Conservation (phyloP, 2,888 invertebrate species). For the Ryuthela nishihirai region DNA sequence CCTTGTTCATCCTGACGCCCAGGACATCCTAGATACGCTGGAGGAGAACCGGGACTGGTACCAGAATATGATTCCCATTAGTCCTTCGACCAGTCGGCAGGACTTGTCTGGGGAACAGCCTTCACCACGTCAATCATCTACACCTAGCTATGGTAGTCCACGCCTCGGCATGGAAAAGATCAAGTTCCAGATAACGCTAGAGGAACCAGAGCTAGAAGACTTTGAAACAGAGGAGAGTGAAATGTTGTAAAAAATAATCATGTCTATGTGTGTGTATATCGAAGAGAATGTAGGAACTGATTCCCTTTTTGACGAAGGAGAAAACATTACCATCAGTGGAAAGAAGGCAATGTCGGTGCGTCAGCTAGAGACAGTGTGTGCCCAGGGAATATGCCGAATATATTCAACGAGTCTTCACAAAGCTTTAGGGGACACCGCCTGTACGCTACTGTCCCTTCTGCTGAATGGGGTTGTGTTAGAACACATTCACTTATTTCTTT, state of each 20-base stretch:
- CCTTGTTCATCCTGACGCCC: constrained; percentile 97
- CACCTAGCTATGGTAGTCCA: constrained; percentile 56
- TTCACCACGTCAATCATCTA: constrained; percentile 52
- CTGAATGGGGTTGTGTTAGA: too few species aligned
- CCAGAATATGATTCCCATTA: constrained; percentile 87
- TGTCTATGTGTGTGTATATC: too few species aligned
- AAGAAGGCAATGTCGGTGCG: too few species aligned
- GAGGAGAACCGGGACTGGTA: constrained; percentile 99
- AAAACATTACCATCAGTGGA: too few species aligned
- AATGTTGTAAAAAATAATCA: background rate
- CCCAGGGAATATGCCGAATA: too few species aligned
- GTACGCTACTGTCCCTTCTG: too few species aligned
- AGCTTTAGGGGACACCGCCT: too few species aligned
- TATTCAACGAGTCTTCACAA: too few species aligned
- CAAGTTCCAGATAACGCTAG: constrained; percentile 65
- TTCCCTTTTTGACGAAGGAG: too few species aligned
- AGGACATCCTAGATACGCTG: constrained; percentile 93
- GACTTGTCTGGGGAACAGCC: constrained; percentile 47
- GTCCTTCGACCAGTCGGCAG: constrained; percentile 58
- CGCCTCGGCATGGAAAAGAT: constrained; percentile 56
- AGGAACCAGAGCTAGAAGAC: constrained; percentile 65
- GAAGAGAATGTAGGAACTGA: too few species aligned
- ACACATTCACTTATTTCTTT: too few species aligned
- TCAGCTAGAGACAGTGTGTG: too few species aligned
- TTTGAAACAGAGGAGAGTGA: constrained; percentile 27